These are phyloP conservation scores for Macroglossus sobrinus DNA, from an alignment of 2,113 vertebrate genomes.

Conservation along the genomic window DNA sequence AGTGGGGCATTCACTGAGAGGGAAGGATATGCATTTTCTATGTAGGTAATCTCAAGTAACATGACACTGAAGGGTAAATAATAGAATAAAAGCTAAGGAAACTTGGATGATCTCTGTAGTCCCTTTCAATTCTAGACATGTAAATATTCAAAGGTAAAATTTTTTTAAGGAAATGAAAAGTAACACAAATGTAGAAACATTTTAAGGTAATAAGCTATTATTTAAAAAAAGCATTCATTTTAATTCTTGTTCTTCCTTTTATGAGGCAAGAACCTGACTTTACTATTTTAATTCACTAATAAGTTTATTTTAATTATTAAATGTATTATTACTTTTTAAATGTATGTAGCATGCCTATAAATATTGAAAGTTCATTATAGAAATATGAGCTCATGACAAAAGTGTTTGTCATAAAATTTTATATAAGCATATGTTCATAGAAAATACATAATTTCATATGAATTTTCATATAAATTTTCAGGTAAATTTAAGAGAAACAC, in stretches of 20 bases:
- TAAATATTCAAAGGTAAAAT: background rate
- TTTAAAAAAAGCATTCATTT: background rate
- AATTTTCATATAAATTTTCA: no score
- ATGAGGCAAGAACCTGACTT: background rate
- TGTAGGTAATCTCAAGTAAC: background rate
- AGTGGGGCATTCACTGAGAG: background rate
- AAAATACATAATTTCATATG: background rate
- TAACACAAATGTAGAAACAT: background rate
- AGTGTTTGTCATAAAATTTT: background rate
- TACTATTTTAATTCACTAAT: background rate
- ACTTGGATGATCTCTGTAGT: background rate
- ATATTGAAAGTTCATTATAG: background rate
- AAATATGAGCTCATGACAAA: background rate
- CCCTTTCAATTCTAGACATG: background rate
- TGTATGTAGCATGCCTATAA: background rate
- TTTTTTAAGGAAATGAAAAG: background rate
- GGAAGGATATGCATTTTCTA: background rate
- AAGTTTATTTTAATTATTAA: background rate
- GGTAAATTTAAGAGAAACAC: background rate
- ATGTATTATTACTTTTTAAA: background rate
- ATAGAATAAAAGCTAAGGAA: background rate
- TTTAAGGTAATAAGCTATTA: background rate
- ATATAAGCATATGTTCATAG: background rate
- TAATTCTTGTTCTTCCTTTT: background rate
- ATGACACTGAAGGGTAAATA: background rate